A percentile compares a stretch with the other conserved stretches of the same genome.
phyloP scores from a whole-genome alignment of 2,113 vertebrate genomes.

The Smithornis capensis region DNA sequence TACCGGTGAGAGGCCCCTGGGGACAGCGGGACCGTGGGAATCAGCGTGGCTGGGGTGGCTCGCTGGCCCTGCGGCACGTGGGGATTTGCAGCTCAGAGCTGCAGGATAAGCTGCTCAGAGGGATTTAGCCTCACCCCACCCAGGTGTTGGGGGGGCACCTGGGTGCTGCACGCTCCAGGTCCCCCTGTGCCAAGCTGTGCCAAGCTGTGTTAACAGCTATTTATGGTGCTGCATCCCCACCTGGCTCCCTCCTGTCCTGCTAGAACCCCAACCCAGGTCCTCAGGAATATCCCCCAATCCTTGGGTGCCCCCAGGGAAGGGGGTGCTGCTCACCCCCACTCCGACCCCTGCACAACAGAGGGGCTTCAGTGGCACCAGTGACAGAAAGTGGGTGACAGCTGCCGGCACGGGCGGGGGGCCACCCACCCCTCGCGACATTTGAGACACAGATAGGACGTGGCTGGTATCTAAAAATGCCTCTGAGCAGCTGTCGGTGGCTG shows the following conservation, averaged over 20 bases:
- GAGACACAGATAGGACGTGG: constrained; percentile 22
- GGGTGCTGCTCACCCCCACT: neutral
- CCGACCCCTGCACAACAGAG: rapidly evolving
- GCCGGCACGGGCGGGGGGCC: neutral
- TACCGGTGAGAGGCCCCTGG: constrained; percentile 61
- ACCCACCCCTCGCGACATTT: neutral
- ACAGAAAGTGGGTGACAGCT: constrained; percentile 24
- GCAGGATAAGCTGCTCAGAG: constrained; percentile 14
- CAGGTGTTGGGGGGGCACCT: constrained; percentile 27
- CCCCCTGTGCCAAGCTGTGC: rapidly evolving
- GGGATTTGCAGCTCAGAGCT: constrained; percentile 28
- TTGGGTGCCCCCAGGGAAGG: neutral
- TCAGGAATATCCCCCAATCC: neutral
- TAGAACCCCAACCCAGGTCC: neutral
- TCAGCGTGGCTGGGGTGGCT: rapidly evolving
- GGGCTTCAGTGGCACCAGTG: neutral
- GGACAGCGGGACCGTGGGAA: rapidly evolving
- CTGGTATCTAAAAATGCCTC: constrained; percentile 49
- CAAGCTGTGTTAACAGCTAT: rapidly evolving
- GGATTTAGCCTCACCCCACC: constrained; percentile 8
- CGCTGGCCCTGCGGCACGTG: rapidly evolving
- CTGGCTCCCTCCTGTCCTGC: neutral
- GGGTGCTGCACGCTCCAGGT: neutral
- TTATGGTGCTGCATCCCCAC: rapidly evolving
- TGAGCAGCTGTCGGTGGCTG: neutral